phyloP scores from a whole-genome alignment of 2,113 vertebrate species.

The Dunckerocampus dactyliophorus region DNA sequence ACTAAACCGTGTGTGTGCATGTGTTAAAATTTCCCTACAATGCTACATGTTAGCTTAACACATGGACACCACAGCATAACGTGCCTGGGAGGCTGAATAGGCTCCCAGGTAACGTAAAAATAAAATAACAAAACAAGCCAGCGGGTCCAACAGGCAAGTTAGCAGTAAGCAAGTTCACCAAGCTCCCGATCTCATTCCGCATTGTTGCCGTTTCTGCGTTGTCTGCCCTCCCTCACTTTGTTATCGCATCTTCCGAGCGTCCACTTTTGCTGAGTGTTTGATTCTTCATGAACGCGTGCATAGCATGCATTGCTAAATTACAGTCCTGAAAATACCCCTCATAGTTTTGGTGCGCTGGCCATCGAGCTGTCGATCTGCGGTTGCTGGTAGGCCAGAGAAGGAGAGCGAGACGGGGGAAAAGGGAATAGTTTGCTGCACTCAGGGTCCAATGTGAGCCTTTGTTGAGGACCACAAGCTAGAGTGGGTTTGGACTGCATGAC shows the following conservation, averaged over 20 bases:
- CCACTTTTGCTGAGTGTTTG: conserved; percentile 42
- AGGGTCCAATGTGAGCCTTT: conserved; percentile 64
- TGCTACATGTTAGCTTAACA: no score
- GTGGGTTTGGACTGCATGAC: conserved; percentile 52
- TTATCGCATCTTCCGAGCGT: neutral
- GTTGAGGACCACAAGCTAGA: conserved; percentile 62
- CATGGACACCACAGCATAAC: no score
- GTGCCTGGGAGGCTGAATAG: no score
- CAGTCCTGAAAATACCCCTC: conserved; percentile 79
- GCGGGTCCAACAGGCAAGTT: no score
- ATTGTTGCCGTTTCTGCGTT: conserved; percentile 3
- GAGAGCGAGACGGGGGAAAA: conserved; percentile 69
- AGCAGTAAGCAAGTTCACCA: no score
- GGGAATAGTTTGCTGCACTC: conserved; percentile 71
- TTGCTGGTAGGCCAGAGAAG: conserved; percentile 63
- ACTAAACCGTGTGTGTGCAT: no score
- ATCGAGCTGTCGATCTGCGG: conserved; percentile 68
- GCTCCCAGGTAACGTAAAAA: no score
- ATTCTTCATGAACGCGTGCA: conserved; percentile 31
- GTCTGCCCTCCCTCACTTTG: neutral
- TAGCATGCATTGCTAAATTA: conserved; percentile 72
- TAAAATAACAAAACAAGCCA: no score
- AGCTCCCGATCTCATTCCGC: neutral
- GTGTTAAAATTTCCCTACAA: no score
- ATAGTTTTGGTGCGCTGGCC: conserved; percentile 74